phyloP scores from a whole-genome alignment of 35 echinoderm and acorn worm species.

The Heliocidaris erythrogramma region DNA sequence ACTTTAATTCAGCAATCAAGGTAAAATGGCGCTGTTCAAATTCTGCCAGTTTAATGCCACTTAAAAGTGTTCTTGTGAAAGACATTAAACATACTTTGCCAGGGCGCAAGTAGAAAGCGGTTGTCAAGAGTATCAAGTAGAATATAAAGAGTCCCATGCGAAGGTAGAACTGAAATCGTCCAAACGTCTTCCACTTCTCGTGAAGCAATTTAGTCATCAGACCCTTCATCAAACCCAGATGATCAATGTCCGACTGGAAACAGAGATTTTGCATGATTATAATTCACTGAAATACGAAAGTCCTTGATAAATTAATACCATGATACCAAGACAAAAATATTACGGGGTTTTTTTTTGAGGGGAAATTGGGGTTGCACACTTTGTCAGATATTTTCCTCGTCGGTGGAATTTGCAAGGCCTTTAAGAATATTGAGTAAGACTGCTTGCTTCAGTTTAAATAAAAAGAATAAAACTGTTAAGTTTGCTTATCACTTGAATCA shows the following conservation, averaged over 20 bases:
- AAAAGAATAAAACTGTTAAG: too few relatives aligned
- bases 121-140: slow-evolving; percentile 66
- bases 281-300: not conserved
- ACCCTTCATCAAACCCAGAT: slow-evolving; percentile 76
- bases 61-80: not conserved
- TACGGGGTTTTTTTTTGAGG: not conserved
- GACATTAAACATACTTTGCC: slow-evolving; percentile 56
- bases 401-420: not conserved
- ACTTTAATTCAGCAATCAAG: too few relatives aligned
- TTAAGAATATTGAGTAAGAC: not conserved
- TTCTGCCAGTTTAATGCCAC: too few relatives aligned
- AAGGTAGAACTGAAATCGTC: slow-evolving; percentile 72
- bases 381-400: not conserved
- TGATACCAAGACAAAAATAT: not conserved
- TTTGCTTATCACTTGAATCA: too few relatives aligned
- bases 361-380: not conserved
- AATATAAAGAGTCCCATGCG: slow-evolving; percentile 61
- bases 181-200: slow-evolving; percentile 96
- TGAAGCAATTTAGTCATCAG: slow-evolving; percentile 75
- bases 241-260: slow-evolving; percentile 57
- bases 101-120: slow-evolving; percentile 85
- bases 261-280: not conserved
- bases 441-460: not conserved
- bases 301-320: not conserved
- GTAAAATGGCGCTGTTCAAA: too few relatives aligned